Conservation (phyloP, 2,888 invertebrate species). For the Phytoseiulus persimilis region DNA sequence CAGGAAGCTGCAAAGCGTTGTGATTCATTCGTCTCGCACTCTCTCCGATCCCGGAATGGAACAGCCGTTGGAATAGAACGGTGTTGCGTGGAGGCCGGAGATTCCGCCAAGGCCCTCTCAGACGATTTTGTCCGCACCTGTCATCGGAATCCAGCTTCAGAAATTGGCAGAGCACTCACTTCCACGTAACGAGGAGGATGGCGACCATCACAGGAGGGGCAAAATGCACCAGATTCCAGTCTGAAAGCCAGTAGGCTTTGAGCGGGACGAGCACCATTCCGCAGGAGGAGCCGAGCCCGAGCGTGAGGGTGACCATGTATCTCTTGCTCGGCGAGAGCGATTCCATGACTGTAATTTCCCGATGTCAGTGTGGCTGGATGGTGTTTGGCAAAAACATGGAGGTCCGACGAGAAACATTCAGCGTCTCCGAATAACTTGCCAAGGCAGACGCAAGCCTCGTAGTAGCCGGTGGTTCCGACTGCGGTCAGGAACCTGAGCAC, state of each 20-base stretch:
- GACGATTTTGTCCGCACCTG: too few species aligned
- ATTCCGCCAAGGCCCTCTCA: too few species aligned
- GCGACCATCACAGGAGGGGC: neutral
- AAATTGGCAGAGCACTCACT: neutral
- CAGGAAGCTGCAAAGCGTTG: neutral
- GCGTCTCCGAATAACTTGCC: neutral
- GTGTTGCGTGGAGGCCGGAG: too few species aligned
- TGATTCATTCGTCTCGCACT: neutral
- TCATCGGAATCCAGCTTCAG: neutral
- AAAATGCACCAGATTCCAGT: neutral
- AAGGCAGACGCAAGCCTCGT: neutral
- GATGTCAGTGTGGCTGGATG: neutral
- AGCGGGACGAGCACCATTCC: constrained; percentile 14
- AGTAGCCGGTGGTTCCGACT: neutral
- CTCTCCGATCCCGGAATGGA: neutral
- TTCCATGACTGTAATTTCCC: neutral
- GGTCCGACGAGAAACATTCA: too few species aligned
- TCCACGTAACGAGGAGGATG: neutral
- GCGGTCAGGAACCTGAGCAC: neutral
- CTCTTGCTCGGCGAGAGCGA: neutral
- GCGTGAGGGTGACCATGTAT: constrained; percentile 15
- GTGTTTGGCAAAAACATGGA: neutral
- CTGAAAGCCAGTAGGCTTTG: neutral
- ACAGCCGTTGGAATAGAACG: neutral
- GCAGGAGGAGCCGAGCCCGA: neutral